Evolutionary conservation across 1,140 invertebrate species (phyloP).

Genomic region (Dufourea novaeangliae): DNA sequence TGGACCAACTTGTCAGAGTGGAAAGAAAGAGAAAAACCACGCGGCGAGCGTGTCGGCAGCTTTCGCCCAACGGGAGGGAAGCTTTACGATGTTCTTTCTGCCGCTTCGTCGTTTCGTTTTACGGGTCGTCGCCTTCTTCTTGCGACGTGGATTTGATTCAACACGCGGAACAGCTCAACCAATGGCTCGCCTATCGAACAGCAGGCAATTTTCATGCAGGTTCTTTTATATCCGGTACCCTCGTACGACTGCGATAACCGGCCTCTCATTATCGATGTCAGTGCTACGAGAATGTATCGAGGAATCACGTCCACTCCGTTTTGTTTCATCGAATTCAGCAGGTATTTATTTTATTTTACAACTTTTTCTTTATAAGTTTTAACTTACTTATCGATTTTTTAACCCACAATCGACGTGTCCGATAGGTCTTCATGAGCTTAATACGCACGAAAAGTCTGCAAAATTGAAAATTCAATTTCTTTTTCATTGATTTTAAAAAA

Average conservation of each 20-base stretch:
- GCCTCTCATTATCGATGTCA: conserved; percentile 8
- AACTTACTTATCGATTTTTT: too few species aligned
- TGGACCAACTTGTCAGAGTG: conserved; percentile 22
- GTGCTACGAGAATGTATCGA: not conserved
- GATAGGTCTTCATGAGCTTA: too few species aligned
- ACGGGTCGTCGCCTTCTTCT: conserved; percentile 68
- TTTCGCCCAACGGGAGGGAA: conserved; percentile 32
- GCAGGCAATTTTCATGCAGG: conserved; percentile 29
- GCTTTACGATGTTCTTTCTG: conserved; percentile 67
- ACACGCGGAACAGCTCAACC: conserved; percentile 60
- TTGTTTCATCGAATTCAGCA: not conserved
- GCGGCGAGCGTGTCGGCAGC: conserved; percentile 30
- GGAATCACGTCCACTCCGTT: not conserved
- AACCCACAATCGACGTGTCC: too few species aligned
- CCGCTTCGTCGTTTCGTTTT: conserved; percentile 63
- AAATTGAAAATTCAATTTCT: too few species aligned
- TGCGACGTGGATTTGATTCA: conserved; percentile 67
- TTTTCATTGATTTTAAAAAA: too few species aligned
- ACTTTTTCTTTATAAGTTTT: too few species aligned
- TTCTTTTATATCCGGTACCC: conserved; percentile 27
- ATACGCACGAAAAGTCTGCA: too few species aligned
- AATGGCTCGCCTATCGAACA: conserved; percentile 35
- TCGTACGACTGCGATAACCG: not conserved
- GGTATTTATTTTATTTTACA: too few species aligned
- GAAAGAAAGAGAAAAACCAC: conserved; percentile 27